Percentiles rank a stretch among this genome's conserved stretches.
Conservation (phyloP, 2,113 vertebrate species). For the Macquaria ambigua region DNA sequence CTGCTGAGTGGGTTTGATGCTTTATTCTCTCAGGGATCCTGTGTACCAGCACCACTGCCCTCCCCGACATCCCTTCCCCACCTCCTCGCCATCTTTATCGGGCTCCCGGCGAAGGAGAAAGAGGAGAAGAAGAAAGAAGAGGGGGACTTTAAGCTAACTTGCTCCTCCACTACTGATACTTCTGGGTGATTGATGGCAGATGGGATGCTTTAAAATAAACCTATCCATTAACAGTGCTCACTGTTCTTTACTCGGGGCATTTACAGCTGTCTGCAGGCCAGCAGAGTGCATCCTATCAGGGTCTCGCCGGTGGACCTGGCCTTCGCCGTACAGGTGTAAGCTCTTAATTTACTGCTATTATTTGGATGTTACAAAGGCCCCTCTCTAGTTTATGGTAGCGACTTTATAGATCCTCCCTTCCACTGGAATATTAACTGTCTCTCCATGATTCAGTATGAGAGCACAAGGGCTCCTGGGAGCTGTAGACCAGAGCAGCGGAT, state of each 20-base stretch:
- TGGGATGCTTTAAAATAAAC: conserved; percentile 97
- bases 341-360: conserved; percentile 90
- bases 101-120: conserved; percentile 80
- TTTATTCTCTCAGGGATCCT: conserved; percentile 90
- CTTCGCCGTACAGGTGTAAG: conserved; percentile 92
- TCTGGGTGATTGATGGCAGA: conserved; percentile 96
- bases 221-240: conserved; percentile 95
- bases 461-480: conserved; percentile 72
- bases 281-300: conserved; percentile 40
- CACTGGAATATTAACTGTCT: conserved; percentile 78
- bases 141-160: conserved; percentile 88
- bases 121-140: conserved; percentile 62
- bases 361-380: conserved; percentile 75
- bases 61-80: not conserved
- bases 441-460: conserved; percentile 77
- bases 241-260: conserved; percentile 88
- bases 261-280: conserved; percentile 88
- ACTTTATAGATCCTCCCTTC: conserved; percentile 78
- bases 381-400: conserved; percentile 71
- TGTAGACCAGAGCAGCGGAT: conserved; percentile 60
- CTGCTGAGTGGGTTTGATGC: conserved; percentile 97
- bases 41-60: not conserved
- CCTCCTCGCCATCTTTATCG: conserved; percentile 87
- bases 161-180: conserved; percentile 85
- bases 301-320: conserved; percentile 77